Percentiles rank a stretch among this genome's conserved stretches.
These are phyloP conservation scores for Maylandia zebra DNA, from an alignment of 2,113 vertebrate genomes.

Conservation along the genomic window DNA sequence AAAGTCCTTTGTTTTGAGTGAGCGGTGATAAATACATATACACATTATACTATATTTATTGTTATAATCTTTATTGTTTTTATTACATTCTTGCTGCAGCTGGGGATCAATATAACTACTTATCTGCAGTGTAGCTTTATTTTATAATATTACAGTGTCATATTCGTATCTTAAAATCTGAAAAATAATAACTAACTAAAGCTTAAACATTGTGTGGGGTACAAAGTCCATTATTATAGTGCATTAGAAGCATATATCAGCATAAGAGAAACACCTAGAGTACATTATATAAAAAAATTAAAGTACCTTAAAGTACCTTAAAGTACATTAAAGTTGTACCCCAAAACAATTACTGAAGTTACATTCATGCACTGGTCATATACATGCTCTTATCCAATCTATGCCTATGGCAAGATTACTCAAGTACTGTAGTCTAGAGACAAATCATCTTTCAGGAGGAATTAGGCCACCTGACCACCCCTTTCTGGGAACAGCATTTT, in stretches of 20 bases:
- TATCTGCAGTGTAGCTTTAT: not conserved
- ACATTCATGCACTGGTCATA: not conserved
- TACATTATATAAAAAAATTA: not conserved
- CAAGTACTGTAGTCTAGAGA: not conserved
- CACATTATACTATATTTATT: not conserved
- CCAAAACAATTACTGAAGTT: not conserved
- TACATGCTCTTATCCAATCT: not conserved
- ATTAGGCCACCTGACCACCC: not conserved
- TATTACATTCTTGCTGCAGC: not conserved
- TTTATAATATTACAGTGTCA: not conserved
- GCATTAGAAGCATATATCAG: not conserved
- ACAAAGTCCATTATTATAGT: not conserved
- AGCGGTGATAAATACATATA: not conserved
- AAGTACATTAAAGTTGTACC: not conserved
- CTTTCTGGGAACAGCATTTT: not conserved
- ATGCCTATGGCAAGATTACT: not conserved
- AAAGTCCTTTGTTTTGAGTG: not conserved
- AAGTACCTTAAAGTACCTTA: not conserved
- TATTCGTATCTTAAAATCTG: not conserved
- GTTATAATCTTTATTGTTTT: not conserved
- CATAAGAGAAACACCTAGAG: not conserved
- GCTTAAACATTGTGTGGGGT: not conserved
- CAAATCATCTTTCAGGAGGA: not conserved
- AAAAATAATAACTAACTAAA: not conserved
- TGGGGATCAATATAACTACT: not conserved